Evolutionary conservation across 2,113 vertebrate species (phyloP).

Genomic region (Lampris incognitus): DNA sequence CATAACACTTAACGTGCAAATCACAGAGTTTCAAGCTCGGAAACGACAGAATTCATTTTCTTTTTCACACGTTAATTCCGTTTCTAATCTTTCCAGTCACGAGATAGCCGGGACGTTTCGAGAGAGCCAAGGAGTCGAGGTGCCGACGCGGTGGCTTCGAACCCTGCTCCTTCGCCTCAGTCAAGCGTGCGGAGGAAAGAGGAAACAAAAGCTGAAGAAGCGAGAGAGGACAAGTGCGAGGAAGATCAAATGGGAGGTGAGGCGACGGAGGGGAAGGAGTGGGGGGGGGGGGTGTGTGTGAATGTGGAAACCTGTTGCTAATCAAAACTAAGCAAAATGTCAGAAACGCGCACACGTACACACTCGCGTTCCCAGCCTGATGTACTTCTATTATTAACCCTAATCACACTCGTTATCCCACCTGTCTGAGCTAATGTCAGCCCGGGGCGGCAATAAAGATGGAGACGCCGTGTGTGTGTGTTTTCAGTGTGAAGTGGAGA

Average conservation of each 20-base stretch:
- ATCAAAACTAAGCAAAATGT: slow-evolving; percentile 52
- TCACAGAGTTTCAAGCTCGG: too few relatives aligned
- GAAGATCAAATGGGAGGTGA: slow-evolving; percentile 27
- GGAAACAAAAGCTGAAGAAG: slow-evolving; percentile 21
- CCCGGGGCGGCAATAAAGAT: slow-evolving; percentile 60
- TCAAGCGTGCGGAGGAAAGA: slow-evolving; percentile 29
- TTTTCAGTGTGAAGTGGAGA: slow-evolving; percentile 14
- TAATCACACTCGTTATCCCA: slow-evolving; percentile 73
- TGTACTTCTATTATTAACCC: slow-evolving; percentile 71
- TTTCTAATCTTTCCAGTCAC: too few relatives aligned
- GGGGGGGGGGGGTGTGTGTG: slow-evolving; percentile 4
- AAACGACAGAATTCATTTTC: too few relatives aligned
- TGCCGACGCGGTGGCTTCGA: too few relatives aligned
- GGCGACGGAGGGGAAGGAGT: slow-evolving; percentile 5
- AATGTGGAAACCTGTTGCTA: slow-evolving; percentile 62
- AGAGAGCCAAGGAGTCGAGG: too few relatives aligned
- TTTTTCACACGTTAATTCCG: too few relatives aligned
- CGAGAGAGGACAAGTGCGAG: slow-evolving; percentile 37
- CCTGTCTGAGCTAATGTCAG: slow-evolving; percentile 70
- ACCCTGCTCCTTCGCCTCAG: slow-evolving; percentile 50
- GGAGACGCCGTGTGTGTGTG: slow-evolving; percentile 43
- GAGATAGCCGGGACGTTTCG: too few relatives aligned
- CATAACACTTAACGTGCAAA: too few relatives aligned
- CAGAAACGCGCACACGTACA: slow-evolving; percentile 32
- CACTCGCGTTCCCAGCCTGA: slow-evolving; percentile 48